These are phyloP conservation scores for Strongylocentrotus purpuratus DNA, from an alignment of 35 echinoderm and acorn worm species.

Conservation along the genomic window DNA sequence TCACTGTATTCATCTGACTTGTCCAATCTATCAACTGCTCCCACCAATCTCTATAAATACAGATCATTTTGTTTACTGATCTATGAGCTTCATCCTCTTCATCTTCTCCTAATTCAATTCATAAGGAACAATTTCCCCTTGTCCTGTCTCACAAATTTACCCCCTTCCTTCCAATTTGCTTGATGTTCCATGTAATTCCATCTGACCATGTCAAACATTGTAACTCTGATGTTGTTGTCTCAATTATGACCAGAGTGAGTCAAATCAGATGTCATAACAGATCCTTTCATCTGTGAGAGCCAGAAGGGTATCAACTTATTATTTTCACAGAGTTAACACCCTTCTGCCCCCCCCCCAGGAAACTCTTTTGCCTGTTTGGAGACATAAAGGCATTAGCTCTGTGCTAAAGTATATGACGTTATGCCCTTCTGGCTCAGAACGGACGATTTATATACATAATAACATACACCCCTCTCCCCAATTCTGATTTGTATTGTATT, in stretches of 20 bases:
- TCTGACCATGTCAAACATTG: background rate
- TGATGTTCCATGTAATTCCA: background rate
- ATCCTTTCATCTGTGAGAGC: background rate
- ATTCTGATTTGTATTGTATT: too few relatives aligned
- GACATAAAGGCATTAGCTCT: too few relatives aligned
- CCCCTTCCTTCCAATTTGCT: background rate
- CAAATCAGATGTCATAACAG: background rate
- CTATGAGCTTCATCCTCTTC: background rate
- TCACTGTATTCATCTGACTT: background rate
- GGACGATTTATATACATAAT: too few relatives aligned
- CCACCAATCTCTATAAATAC: background rate
- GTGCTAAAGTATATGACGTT: too few relatives aligned
- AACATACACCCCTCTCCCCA: too few relatives aligned
- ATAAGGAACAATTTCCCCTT: background rate
- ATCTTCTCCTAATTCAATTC: constrained; percentile 6
- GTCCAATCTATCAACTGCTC: background rate
- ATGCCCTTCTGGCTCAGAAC: too few relatives aligned
- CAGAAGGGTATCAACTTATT: too few relatives aligned
- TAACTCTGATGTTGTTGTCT: background rate
- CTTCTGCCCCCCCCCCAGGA: too few relatives aligned
- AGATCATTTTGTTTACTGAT: background rate
- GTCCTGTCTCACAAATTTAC: background rate
- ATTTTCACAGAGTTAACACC: too few relatives aligned
- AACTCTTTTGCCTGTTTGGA: too few relatives aligned
- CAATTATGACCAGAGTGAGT: background rate